Evolutionary conservation across 1,140 invertebrate genomes (phyloP), one percentile per base, ranked within the genome.

Genomic region (Drosophila trapezifrons): DNA sequence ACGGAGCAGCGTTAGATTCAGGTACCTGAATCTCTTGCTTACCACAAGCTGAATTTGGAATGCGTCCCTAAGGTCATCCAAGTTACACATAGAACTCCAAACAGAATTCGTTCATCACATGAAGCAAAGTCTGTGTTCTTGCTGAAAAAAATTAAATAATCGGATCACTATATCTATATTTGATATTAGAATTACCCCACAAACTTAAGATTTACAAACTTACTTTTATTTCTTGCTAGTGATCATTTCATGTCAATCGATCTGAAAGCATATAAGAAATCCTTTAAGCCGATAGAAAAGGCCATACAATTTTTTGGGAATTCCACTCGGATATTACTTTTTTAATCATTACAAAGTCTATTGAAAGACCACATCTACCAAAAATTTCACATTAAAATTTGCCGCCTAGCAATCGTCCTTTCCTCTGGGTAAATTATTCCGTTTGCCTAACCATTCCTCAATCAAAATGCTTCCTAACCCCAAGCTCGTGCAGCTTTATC

Each of bases 381-480:
- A 42, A 56, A 20, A 35, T 10, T 15, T 52, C 7, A 18, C 18
- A 52, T 35, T 15, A 35, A 22, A 18, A 22, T 37, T 15, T 9
- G 13, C 29, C 29, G 17, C 17, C 29, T 20, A 20, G 49, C 49
- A 52, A 43, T 43, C 37, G 10, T 54, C 57, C 1, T 6, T 35
- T 54, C 29, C n/a, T 27, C 9, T 54, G 32, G 9, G 22, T 15
- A 22, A 57, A 18, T 60, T 38, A 51, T 25, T 57, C n/a, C 35
- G 12, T 8, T 18, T 43, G 18, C 45, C 29, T 15, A 29, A 46
- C 18, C 29, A 37, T 67, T 55, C 35, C 64, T 69, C 17, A 29
- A 45, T 55, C 32, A 56, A 70, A 55, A 15, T 29, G 5, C 27
- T 5, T 4, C 15, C 25, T n/a, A 8, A 7, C 13, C 13, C 17